Conservation (phyloP, 2,888 invertebrate species). For the Pammene fasciana region DNA sequence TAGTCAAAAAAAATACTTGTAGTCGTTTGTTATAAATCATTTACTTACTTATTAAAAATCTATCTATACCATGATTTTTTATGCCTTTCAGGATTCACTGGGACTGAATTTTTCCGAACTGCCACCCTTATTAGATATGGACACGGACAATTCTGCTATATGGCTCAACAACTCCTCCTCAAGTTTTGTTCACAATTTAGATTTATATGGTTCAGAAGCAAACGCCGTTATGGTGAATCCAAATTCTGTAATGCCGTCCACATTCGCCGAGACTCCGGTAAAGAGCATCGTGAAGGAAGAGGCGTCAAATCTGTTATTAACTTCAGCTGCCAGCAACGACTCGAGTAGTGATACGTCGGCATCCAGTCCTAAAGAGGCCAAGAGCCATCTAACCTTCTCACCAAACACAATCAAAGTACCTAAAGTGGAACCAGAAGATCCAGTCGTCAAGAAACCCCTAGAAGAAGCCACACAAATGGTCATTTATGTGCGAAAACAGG, state of each 20-base stretch:
- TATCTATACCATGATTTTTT: conserved; percentile 12
- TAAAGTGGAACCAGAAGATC: conserved; percentile 73
- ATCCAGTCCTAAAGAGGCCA: conserved; percentile 86
- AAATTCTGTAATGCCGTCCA: conserved; percentile 93
- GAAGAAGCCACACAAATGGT: conserved; percentile 81
- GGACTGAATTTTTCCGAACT: conserved; percentile 85
- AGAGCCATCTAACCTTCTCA: conserved; percentile 88
- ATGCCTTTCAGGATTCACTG: conserved; percentile 79
- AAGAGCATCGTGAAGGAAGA: conserved; percentile 78
- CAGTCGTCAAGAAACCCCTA: conserved; percentile 58
- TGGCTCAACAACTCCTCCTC: conserved; percentile 84
- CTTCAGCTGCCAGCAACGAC: conserved; percentile 68
- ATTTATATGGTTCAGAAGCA: conserved; percentile 87
- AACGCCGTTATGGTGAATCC: conserved; percentile 94
- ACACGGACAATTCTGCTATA: conserved; percentile 85
- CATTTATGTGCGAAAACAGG: conserved; percentile 75
- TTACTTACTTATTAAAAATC: no score
- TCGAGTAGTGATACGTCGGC: conserved; percentile 72
- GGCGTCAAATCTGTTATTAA: conserved; percentile 75
- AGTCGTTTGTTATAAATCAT: neutral
- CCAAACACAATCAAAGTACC: conserved; percentile 87
- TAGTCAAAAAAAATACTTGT: conserved; percentile 51
- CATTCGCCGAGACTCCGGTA: conserved; percentile 82
- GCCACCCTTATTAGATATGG: conserved; percentile 86
- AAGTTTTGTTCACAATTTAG: conserved; percentile 86